A percentile compares a stretch with the other conserved stretches of the same genome.
These are phyloP conservation scores for Synchiropus splendidus DNA, from an alignment of 2,113 vertebrate species.

Conservation along the genomic window DNA sequence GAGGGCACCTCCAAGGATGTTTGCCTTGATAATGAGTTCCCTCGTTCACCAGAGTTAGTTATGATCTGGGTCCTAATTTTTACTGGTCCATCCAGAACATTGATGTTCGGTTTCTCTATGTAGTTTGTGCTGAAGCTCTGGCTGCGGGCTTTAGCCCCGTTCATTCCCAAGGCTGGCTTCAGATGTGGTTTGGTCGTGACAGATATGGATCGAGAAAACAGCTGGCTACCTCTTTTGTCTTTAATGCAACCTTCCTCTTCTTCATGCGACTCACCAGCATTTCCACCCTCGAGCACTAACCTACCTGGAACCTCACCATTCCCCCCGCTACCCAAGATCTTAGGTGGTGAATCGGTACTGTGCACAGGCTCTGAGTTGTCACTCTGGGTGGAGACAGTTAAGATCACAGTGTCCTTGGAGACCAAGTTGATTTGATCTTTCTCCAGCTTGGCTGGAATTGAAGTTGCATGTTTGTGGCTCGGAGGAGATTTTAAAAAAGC, in stretches of 20 bases:
- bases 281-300: slow-evolving; percentile 31
- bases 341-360: slow-evolving; percentile 29
- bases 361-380: slow-evolving; percentile 16
- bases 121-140: slow-evolving; percentile 83
- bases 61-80: slow-evolving; percentile 86
- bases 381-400: slow-evolving; percentile 38
- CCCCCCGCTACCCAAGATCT: slow-evolving; percentile 24
- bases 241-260: slow-evolving; percentile 36
- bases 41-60: slow-evolving; percentile 82
- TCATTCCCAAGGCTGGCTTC: slow-evolving; percentile 88
- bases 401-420: slow-evolving; percentile 68
- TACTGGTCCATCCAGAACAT: slow-evolving; percentile 58
- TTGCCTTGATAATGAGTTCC: slow-evolving; percentile 78
- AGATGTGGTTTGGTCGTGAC: slow-evolving; percentile 74
- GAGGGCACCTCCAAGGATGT: slow-evolving; percentile 56
- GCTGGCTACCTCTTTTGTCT: slow-evolving; percentile 66
- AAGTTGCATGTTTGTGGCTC: slow-evolving; percentile 68
- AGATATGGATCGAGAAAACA: slow-evolving; percentile 74
- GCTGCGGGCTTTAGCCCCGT: slow-evolving; percentile 86
- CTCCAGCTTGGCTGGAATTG: slow-evolving; percentile 79
- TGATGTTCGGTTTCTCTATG: slow-evolving; percentile 68
- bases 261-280: slow-evolving; percentile 27
- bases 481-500: slow-evolving; percentile 78
- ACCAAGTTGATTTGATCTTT: slow-evolving; percentile 84
- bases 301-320: slow-evolving; percentile 43